Percentiles rank a stretch among this genome's conserved stretches.
Evolutionary conservation across 2,888 invertebrate species (phyloP).

Genomic region (Smittia sp.): DNA sequence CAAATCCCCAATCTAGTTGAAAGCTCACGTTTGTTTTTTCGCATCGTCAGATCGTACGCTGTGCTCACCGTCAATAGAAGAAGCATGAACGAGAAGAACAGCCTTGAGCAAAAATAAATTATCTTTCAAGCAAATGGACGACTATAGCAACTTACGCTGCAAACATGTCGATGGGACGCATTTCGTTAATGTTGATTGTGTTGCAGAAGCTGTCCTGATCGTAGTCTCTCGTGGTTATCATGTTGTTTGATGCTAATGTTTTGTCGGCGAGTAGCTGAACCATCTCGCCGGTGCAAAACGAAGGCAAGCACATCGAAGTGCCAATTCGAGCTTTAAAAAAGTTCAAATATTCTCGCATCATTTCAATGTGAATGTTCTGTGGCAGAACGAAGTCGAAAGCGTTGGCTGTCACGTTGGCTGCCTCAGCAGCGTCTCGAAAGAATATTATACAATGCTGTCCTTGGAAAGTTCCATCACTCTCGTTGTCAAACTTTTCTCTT

Average conservation of each 20-base stretch:
- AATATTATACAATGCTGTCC: constrained; percentile 10
- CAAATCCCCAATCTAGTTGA: neutral
- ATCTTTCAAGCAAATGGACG: neutral
- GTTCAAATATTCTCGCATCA: neutral
- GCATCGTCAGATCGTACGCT: constrained; percentile 3
- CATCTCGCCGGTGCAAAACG: neutral
- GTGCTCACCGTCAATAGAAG: neutral
- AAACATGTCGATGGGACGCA: neutral
- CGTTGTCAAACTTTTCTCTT: neutral
- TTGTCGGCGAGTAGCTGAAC: neutral
- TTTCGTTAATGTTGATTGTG: constrained; percentile 1
- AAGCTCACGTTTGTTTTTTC: neutral
- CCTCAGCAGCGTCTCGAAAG: neutral
- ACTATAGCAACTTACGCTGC: neutral
- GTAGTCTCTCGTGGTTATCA: constrained; percentile 6
- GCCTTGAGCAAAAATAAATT: too few relatives aligned
- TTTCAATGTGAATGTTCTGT: neutral
- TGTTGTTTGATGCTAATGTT: neutral
- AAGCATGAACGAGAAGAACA: constrained; percentile 2
- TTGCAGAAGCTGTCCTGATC: neutral
- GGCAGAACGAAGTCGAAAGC: neutral
- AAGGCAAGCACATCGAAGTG: neutral
- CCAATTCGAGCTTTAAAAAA: neutral
- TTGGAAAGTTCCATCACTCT: neutral
- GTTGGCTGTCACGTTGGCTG: neutral